phyloP scores from a whole-genome alignment of 1,140 invertebrate genomes.

The Sitophilus oryzae region DNA sequence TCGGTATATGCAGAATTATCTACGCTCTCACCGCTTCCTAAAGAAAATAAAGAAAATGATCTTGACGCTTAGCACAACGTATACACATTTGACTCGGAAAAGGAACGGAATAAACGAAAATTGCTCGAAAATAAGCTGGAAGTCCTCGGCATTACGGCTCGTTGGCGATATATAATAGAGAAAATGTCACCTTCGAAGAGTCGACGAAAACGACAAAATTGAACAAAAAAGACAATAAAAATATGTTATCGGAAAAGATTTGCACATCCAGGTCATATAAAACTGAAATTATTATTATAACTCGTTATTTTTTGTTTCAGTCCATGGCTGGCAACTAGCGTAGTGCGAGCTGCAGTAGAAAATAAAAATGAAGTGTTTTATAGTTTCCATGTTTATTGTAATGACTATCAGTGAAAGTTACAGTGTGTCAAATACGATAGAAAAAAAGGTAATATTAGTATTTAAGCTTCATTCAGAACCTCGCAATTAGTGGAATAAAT shows the following conservation, averaged over 20 bases:
- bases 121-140: conserved; percentile 5
- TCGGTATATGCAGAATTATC: too few species aligned
- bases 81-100: not conserved
- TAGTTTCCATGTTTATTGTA: not conserved
- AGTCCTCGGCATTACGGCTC: conserved; percentile 8
- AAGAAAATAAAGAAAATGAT: too few species aligned
- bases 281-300: conserved; percentile 7
- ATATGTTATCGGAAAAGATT: conserved; percentile 19
- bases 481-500: too few species aligned
- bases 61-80: not conserved
- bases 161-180: conserved; percentile 15
- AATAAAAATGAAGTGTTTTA: too few species aligned
- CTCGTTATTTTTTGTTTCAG: conserved; percentile 2
- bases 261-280: conserved; percentile 40
- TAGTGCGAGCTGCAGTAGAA: too few species aligned
- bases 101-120: conserved; percentile 13
- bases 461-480: too few species aligned
- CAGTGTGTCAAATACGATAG: not conserved
- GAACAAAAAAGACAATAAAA: conserved; percentile 7
- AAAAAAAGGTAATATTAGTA: not conserved
- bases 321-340: not conserved
- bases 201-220: conserved; percentile 14
- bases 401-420: not conserved
- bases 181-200: conserved; percentile 18
- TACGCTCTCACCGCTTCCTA: not conserved